Evolutionary conservation across 2,113 vertebrate species (phyloP), one percentile per base, ranked within the genome.

Genomic region (Hypomesus transpacificus): DNA sequence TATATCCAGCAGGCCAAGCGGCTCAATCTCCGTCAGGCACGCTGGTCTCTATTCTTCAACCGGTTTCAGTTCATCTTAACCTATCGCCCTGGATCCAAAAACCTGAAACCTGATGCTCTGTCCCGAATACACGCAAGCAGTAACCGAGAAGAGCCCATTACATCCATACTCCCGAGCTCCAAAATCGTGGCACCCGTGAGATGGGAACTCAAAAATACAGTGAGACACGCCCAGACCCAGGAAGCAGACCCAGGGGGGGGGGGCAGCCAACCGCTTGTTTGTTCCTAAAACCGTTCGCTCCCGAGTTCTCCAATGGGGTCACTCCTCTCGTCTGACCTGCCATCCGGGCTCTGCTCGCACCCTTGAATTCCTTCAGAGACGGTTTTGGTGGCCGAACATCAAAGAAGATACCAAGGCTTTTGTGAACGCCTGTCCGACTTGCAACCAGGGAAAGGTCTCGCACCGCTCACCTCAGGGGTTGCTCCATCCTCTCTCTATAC

Each of bases 41-140:
- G 24, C 24, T 24, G 1, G 1, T 24, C 72, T 21, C 52, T 68
- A 24, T 74, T 74, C 56, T 74, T 68, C 54, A 50, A 28, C 14
- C 5, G 50, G 0, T 75, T 75, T 50, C 22, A 56, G 1, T 69
- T 75, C 34, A 53, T 57, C 4, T 5, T 73, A 5, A 59, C 54
- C 8, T 75, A 62, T 13, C 18, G 58, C 5, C 24, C 24, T 24
- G 24, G 24, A 1, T 24, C 24, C 24, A 24, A 24, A 2, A 24
- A 24, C 24, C 24, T 51, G 3, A 71, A 76, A 14, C 52, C 65
- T 7, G 60, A 71, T 26, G 20, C 60, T 0, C 14, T 71, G 17
- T 66, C 53, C 17, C 24, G 20, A 34, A 14, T 50, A 3, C 46
- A 31, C 31, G 24, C 28, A 50, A 14, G 24, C 24, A 24, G 24